Evolutionary conservation across 2,888 invertebrate genomes (phyloP), one percentile per base, ranked within the genome.

Genomic region (Scotopteryx bipunctaria): DNA sequence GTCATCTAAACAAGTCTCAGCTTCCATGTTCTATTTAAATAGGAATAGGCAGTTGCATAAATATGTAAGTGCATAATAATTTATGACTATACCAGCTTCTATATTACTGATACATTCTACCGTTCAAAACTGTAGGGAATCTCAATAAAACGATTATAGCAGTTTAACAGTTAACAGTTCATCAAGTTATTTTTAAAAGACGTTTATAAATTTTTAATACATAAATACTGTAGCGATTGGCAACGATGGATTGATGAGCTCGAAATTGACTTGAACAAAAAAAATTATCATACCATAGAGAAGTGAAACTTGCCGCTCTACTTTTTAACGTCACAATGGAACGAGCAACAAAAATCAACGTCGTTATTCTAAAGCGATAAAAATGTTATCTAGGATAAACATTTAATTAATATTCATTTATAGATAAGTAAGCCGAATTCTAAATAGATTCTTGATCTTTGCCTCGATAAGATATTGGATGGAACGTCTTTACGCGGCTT

Each of bases 1-100:
- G 73, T 70, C 63, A 74, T 73, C 64, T 53, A 57, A 63, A 58
- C 66, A 69, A 67, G 65, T 62, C 60, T 57, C 55, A 42, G 62
- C 67, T 73, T 76, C 75, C 83, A 83, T 83, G 83, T 83, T 81
- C 71, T 67, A 64, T 54, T 63, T 58, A 62, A 67, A 67, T 54
- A 35, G 55, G 55, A 23, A 48, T 42, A 44, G 47, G 44, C 43
- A 64, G 67, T 78, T 79, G 71, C 73, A 76, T 74, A 74, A 73
- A 70, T 62, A 58, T 67, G 59, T 66, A 57, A 66, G 61, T 59
- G 59, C 53, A 63, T 59, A 56, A 71, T 69, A 69, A 62, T 61
- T 63, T 61, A 61, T 61, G 55, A 71, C 63, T 62, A 58, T 61
- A 57, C 51, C 54, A 45, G 58, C 61, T 60, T n/a, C 63, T 61